Conservation (phyloP, 2,113 vertebrate genomes). For the Elachura formosa region DNA sequence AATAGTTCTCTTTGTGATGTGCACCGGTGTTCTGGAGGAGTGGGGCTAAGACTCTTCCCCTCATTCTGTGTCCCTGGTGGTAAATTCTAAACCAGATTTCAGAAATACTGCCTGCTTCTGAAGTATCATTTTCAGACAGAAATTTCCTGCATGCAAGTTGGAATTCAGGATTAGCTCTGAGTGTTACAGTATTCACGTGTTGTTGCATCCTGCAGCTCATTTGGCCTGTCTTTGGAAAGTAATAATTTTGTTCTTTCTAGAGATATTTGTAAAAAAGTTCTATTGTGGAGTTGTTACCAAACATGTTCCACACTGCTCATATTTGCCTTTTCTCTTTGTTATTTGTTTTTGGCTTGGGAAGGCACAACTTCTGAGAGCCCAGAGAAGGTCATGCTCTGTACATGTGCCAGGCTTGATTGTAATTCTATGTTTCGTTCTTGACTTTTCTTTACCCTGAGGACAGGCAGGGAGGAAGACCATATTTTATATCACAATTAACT, state of each 20-base stretch:
- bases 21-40: background rate
- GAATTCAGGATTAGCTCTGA: background rate
- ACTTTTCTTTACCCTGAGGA: slow-evolving; percentile 10
- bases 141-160: background rate
- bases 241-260: background rate
- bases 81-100: background rate
- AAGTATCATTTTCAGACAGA: background rate
- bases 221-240: background rate
- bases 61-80: background rate
- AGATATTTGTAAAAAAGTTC: background rate
- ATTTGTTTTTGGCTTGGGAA: background rate
- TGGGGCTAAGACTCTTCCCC: background rate
- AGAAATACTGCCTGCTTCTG: background rate
- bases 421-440: background rate
- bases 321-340: background rate
- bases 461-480: slow-evolving; percentile 13
- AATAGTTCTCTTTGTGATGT: background rate
- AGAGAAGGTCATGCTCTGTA: slow-evolving; percentile 28
- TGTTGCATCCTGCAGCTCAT: background rate
- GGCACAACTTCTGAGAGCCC: background rate
- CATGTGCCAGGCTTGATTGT: slow-evolving; percentile 35
- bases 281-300: background rate
- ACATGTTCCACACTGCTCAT: background rate
- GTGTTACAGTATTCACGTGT: background rate
- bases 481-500: slow-evolving; percentile 51